Conservation (phyloP, 2,888 invertebrate species). For the Noctua janthina region DNA sequence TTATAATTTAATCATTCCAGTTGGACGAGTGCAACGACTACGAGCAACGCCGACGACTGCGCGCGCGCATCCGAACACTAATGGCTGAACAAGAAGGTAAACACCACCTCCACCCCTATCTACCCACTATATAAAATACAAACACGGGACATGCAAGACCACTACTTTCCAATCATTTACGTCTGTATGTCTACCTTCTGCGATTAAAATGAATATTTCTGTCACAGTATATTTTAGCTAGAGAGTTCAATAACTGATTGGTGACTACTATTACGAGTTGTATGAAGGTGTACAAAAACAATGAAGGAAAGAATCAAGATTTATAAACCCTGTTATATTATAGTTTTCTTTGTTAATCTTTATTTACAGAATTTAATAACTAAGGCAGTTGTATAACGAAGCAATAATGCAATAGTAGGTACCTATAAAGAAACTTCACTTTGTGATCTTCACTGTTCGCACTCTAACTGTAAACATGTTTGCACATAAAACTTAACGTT, state of each 20-base stretch:
- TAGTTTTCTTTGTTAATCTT: constrained; percentile 24
- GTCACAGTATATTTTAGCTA: neutral
- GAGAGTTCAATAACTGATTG: neutral
- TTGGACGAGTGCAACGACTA: constrained; percentile 96
- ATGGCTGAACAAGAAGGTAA: constrained; percentile 97
- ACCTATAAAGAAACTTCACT: constrained; percentile 5
- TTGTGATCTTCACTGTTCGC: neutral
- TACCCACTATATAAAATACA: neutral
- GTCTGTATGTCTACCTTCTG: constrained; percentile 7
- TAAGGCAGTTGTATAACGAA: constrained; percentile 23
- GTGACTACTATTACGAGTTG: neutral
- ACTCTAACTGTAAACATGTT: neutral
- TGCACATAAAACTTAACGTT: neutral
- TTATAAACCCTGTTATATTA: neutral
- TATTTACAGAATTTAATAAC: constrained; percentile 26
- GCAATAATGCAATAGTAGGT: neutral
- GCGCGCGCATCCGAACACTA: constrained; percentile 95
- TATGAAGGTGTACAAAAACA: neutral
- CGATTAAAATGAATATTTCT: neutral
- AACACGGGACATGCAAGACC: neutral
- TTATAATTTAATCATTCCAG: constrained; percentile 85
- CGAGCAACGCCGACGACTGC: constrained; percentile 95
- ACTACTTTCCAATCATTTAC: constrained; percentile 10
- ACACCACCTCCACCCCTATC: neutral
- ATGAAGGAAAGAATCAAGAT: neutral